These are phyloP conservation scores for Semotilus atromaculatus DNA, from an alignment of 2,797 vertebrate species.

Conservation along the genomic window DNA sequence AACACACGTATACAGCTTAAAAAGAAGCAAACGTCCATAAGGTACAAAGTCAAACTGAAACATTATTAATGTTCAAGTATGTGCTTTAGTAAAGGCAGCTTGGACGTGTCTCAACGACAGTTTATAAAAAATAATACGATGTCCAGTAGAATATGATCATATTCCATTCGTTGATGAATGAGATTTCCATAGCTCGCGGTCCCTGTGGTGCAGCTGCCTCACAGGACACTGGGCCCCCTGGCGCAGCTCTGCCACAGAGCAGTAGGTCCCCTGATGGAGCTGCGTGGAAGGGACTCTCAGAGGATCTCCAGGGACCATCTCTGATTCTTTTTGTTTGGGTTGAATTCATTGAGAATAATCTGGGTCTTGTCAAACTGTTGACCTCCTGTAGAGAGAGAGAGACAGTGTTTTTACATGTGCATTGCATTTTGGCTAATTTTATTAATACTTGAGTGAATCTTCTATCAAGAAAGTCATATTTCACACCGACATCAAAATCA, in stretches of 20 bases:
- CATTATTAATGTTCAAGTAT: background rate
- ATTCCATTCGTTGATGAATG: background rate
- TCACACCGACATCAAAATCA: too few species aligned
- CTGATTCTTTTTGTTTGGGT: slow-evolving; percentile 81
- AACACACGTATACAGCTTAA: slow-evolving; percentile 22
- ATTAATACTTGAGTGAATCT: background rate
- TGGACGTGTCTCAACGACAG: background rate
- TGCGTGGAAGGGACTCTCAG: slow-evolving; percentile 66
- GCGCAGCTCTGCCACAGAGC: slow-evolving; percentile 28
- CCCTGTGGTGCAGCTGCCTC: slow-evolving; percentile 29
- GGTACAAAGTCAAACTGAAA: background rate
- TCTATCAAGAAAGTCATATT: too few species aligned
- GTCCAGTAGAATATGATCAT: background rate
- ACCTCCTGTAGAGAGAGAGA: slow-evolving; percentile 79
- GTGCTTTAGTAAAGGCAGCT: slow-evolving; percentile 13
- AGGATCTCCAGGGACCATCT: slow-evolving; percentile 87
- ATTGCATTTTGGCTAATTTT: background rate
- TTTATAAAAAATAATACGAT: background rate
- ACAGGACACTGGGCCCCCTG: slow-evolving; percentile 20
- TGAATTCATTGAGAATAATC: slow-evolving; percentile 83
- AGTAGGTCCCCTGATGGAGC: slow-evolving; percentile 11
- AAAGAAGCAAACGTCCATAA: background rate
- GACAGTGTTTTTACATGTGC: background rate
- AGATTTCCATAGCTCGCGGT: slow-evolving; percentile 20
- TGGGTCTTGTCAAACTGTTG: slow-evolving; percentile 86